Percentiles rank a stretch among this genome's conserved stretches.
phyloP scores from a whole-genome alignment of 2,113 vertebrate species.

The Neodon shergylaensis region DNA sequence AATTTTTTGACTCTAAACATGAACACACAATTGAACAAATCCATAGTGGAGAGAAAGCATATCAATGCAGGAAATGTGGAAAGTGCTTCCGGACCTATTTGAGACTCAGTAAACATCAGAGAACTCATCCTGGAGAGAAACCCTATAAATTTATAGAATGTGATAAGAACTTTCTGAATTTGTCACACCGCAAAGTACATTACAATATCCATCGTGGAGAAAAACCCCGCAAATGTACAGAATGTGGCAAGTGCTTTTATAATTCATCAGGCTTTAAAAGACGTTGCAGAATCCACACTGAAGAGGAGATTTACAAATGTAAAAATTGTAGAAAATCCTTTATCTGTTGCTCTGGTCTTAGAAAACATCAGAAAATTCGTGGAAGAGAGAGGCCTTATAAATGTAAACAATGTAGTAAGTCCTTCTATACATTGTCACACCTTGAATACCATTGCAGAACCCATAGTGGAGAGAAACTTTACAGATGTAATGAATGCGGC shows the following conservation, averaged over 20 bases:
- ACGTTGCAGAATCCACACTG: neutral
- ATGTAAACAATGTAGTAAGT: neutral
- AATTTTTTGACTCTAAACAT: neutral
- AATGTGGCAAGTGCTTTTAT: neutral
- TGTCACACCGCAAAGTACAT: neutral
- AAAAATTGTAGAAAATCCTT: neutral
- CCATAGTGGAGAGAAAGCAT: neutral
- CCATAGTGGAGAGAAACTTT: neutral
- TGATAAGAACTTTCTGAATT: neutral
- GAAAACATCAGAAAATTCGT: neutral
- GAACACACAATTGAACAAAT: neutral
- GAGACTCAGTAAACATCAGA: neutral
- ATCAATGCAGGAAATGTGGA: neutral
- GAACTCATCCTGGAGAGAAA: neutral
- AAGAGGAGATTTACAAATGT: neutral
- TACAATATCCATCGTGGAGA: neutral
- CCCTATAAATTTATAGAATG: neutral
- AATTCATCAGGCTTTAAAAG: neutral
- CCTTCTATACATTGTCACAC: neutral
- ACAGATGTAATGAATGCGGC: neutral
- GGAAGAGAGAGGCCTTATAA: neutral
- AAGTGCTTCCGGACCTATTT: neutral
- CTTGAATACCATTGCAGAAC: neutral
- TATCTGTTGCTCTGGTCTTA: neutral
- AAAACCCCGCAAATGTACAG: neutral